phyloP scores from a whole-genome alignment of 2,797 vertebrate species.

The Philypnodon macrostomus region DNA sequence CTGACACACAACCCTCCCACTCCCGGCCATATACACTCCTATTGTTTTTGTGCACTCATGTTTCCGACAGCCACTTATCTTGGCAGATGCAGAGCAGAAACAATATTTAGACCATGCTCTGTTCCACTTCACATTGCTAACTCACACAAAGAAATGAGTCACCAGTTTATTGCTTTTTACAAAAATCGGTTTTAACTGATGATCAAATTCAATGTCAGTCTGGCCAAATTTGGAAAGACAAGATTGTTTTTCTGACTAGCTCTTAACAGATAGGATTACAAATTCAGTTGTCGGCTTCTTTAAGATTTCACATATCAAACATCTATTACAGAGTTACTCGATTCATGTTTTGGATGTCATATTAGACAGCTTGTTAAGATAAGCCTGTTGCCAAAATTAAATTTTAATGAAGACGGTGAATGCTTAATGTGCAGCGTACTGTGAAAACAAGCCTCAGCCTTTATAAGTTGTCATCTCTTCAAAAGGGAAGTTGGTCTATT shows the following conservation, averaged over 20 bases:
- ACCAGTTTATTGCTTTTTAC: constrained; percentile 6
- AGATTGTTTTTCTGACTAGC: constrained; percentile 21
- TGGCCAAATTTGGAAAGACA: constrained; percentile 10
- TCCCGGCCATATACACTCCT: constrained; percentile 33
- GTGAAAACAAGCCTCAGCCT: constrained; percentile 3
- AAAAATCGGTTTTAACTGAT: constrained; percentile 2
- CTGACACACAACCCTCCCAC: constrained; percentile 49
- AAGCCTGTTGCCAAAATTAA: constrained; percentile 13
- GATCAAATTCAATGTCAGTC: constrained; percentile 7
- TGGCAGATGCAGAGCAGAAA: constrained; percentile 24
- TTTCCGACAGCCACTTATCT: constrained; percentile 38
- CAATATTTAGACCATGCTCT: constrained; percentile 26
- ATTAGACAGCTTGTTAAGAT: constrained; percentile 3
- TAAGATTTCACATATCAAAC: constrained; percentile 27
- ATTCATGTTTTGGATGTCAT: constrained; percentile 19
- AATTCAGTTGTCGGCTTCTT: constrained; percentile 7
- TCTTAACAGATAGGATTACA: constrained; percentile 17
- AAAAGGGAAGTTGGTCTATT: constrained; percentile 16
- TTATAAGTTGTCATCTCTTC: constrained; percentile 13
- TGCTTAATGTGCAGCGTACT: not conserved
- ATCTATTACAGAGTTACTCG: constrained; percentile 12
- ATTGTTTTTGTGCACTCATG: constrained; percentile 33
- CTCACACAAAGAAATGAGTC: constrained; percentile 8
- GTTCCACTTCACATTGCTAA: constrained; percentile 11
- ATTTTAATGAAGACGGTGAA: constrained; percentile 18